Base-by-base conservation (phyloP, 2,113 vertebrate species). In the Clinocottus analis region DNA sequence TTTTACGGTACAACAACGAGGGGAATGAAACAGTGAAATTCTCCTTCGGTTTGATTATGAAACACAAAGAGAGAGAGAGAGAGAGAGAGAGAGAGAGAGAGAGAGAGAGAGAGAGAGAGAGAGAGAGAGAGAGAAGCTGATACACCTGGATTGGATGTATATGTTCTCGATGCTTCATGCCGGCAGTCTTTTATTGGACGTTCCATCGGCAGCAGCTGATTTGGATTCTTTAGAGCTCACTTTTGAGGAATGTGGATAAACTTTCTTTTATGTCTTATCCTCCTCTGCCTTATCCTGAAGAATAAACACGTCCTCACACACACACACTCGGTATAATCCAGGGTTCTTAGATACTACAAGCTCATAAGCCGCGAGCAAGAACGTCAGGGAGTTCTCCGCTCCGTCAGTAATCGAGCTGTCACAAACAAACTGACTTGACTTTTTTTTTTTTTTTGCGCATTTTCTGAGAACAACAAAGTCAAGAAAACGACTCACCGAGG, bases 401-500 rank as follows among this genome's bases (percentile, higher is more conserved):
- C 23, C 14, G 47, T 63, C 31, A 63, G 9, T 19, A 23, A n/a
- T 65, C 17, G 21, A 19, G 70, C 27, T 41, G 33, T 39, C 35
- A 35, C 45, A 55, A 53, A 53, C 9, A 41, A 41, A 55, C 16
- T 37, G 33, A 37, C 49, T 47, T 47, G 5, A 56, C 37, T n/a
- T n/a, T n/a, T n/a, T n/a, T n/a, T n/a, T n/a, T n/a, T n/a, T n/a
- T n/a, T n/a, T n/a, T n/a, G n/a, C n/a, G 39, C 39, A 33, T 3
- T 10, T 41, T 6, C 10, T 33, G 39, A 2, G 39, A 41, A 41
- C 39, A 12, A 12, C 39, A 21, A n/a, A 21, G 1, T 31, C 3
- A n/a, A 35, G 21, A 13, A 8, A 9, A 1, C 7, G 3, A 86
- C 86, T 77, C 43, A 97, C 97, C 97, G 0, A 97, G 94, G 80